Evolutionary conservation across 2,888 invertebrate genomes (phyloP).

Genomic region (Biston betularia): DNA sequence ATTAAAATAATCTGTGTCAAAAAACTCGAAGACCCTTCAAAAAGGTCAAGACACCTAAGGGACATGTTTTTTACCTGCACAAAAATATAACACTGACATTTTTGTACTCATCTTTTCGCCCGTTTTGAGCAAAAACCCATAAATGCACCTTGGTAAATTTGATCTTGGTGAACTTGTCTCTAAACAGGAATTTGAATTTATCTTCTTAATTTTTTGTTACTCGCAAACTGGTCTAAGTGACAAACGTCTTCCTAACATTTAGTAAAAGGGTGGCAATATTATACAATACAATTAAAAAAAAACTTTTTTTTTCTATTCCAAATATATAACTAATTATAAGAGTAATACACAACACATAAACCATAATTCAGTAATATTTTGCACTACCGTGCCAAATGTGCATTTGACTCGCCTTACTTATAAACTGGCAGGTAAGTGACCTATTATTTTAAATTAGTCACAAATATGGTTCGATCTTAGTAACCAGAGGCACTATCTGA

Average conservation of each 20-base stretch:
- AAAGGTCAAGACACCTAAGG: slow-evolving; percentile 45
- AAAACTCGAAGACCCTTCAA: slow-evolving; percentile 10
- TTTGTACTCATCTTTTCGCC: slow-evolving; percentile 23
- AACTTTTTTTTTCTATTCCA: too few relatives aligned
- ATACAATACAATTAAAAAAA: too few relatives aligned
- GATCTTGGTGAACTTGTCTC: not conserved
- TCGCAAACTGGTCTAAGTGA: not conserved
- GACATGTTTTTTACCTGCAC: slow-evolving; percentile 40
- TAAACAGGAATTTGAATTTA: slow-evolving; percentile 11
- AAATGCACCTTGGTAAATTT: slow-evolving; percentile 11
- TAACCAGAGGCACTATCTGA: slow-evolving; percentile 36
- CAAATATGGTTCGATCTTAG: slow-evolving; percentile 33
- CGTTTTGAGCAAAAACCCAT: slow-evolving; percentile 23
- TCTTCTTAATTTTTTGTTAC: not conserved
- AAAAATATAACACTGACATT: slow-evolving; percentile 30
- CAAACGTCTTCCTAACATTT: not conserved
- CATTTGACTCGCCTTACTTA: not conserved
- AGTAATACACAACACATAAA: too few relatives aligned
- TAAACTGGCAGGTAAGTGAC: not conserved
- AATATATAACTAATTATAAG: too few relatives aligned
- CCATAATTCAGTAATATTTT: too few relatives aligned
- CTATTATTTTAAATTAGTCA: slow-evolving; percentile 26
- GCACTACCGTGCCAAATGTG: not conserved
- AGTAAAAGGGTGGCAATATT: not conserved
- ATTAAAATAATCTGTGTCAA: too few relatives aligned